Evolutionary conservation across 2,113 vertebrate genomes (phyloP), one percentile per base, ranked within the genome.

Genomic region (Brienomyrus longianalis): DNA sequence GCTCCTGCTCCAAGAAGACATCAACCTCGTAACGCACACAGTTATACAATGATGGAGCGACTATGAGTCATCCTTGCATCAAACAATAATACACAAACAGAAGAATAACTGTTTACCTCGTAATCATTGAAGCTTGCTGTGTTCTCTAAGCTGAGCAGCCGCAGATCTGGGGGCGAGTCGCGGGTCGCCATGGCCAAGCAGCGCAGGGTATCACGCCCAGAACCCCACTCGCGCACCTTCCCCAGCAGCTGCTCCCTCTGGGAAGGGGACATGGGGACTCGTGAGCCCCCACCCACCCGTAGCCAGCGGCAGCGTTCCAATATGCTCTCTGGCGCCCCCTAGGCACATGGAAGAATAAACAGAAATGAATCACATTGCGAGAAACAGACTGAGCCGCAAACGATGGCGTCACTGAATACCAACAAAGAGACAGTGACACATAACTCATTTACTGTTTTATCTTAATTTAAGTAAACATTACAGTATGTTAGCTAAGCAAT

Each of bases 131-230:
- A 96, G 43, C 27, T 21, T 0, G 93, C 92, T 0, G 93, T 91
- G 92, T 96, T 95, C 91, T 96, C 96, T 48, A 96, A 90, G 90
- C 95, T 96, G 62, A 96, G 95, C 62, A 89, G 48, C 48, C 93
- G 91, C 15, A 94, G 93, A 50, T 96, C 94, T 1, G 95, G 96
- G 3, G 96, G 95, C 0, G 91, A 87, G 90, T 96, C 96, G 31
- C 95, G 93, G 2, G 96, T 96, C 1, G 96, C 96, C 95, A 96
- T 95, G 85, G 96, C 96, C 0, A 96, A 95, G 83, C 96, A 96
- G 5, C 96, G 95, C 45, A 96, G 93, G 1, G 92, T 96, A 92
- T 96, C 96, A 0, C 95, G 93, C 15, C 96, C 96, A 0, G 96
- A 94, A 8, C 92, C 93, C 96, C 96, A 96, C 85, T 95, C 95